Evolutionary conservation across 2,797 vertebrate genomes (phyloP), one percentile per base, ranked within the genome.

Genomic region (Petrocephalus sullivani): DNA sequence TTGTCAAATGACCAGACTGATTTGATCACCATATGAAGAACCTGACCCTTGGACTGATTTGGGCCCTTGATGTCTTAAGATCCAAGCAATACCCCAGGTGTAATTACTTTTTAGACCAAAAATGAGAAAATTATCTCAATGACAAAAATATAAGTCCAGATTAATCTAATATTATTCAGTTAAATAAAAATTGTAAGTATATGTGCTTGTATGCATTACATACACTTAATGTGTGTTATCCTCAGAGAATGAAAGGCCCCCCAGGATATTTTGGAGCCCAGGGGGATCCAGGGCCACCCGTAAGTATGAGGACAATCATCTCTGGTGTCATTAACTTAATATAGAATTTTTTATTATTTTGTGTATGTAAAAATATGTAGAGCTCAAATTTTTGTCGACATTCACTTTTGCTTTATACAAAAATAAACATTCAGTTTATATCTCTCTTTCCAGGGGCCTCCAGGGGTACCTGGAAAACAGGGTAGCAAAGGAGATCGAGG

Each of bases 401-500:
- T 46, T 78, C 9, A 0, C 19, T 78, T 78, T 78, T 37, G 71
- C 71, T 78, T 78, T 41, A 78, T 46, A 19, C 71, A 78, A 19
- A 78, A 56, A 46, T 3, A 46, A 46, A 46, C 71, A n/a, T 56
- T 83, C 9, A 89, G 0, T 57, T 37, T 88, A 58, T 90, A 12
- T 87, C 53, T 87, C 23, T 88, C 91, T 28, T 90, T 91, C 7
- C 64, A 96, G 95, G 96, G 95, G 0, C 90, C 87, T 14, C 91
- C 94, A 86, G 95, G 96, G 90, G 91, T 94, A 88, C 86, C 91
- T 89, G 96, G 96, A 78, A 95, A 94, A 81, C 94, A 94, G 89
- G 95, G 95, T 61, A 90, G n/a, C 87, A 95, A 93, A 91, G 96
- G 96, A 92, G 90, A 90, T 88, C 53, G 56, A 67, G 96, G 96